Base-by-base conservation (phyloP, 2,113 vertebrate genomes). In the Diadophis punctatus region DNA sequence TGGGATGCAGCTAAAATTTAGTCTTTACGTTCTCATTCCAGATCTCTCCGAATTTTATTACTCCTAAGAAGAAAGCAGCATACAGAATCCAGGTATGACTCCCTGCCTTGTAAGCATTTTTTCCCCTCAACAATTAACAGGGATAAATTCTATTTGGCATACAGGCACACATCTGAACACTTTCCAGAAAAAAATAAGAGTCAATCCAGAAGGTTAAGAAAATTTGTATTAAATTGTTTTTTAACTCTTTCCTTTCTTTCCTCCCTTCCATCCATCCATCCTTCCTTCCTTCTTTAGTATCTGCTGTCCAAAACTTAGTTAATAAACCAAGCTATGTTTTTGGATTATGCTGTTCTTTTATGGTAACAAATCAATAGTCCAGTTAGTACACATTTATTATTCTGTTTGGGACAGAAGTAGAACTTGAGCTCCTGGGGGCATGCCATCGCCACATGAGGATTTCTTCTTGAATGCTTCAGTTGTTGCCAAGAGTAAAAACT, bases 11-110 rank as follows among this genome's bases (percentile, higher is more conserved):
- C 51, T 88, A 53, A 88, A 55, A 34, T 34, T 12, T 22, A 49
- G 25, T 34, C 43, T 91, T 43, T 63, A 20, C 2, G 0, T 4
- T 80, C 86, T 30, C 4, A 89, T 94, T 93, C 8, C 95, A 98
- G 98, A 52, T 97, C 98, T 4, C 85, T 98, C 93, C 94, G 97
- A 92, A 91, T 94, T 52, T 60, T 97, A 92, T 39, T 90, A 89
- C 96, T 11, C 91, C 93, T 98, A 25, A 95, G 95, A 89, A 95
- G 90, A 34, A 94, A 90, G 60, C 93, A 96, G 93, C 92, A 53
- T 60, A 94, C 92, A 53, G 92, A 87, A 39, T 23, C 95, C 43
- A 0, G 58, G 56, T 97, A 95, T 1, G 87, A 11, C 49, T n/a
- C 49, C 56, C 48, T 0, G 18, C 30, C 1, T 22, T 1, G 2